phyloP scores from a whole-genome alignment of 2,888 invertebrate species.

The Drosophila flavopinicola region DNA sequence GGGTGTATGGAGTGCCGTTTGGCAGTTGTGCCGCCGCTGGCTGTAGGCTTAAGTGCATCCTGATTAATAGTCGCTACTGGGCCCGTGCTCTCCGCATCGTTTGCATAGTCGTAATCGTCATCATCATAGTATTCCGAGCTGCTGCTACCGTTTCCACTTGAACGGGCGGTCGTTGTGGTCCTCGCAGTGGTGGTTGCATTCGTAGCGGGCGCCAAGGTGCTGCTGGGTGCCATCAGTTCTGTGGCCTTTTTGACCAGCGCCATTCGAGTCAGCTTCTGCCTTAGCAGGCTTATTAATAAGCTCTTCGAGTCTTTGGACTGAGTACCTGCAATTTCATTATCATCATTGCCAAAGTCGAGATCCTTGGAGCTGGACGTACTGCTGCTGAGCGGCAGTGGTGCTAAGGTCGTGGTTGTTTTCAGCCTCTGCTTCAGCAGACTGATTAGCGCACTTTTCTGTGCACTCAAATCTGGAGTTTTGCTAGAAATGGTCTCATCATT shows the following conservation, averaged over 20 bases:
- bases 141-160: constrained; percentile 11
- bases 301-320: constrained; percentile 27
- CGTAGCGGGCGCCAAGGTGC: constrained; percentile 20
- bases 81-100: constrained; percentile 29
- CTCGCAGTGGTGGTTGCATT: constrained; percentile 5
- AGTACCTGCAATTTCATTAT: constrained; percentile 22
- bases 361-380: constrained; percentile 5
- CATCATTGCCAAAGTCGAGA: constrained; percentile 38
- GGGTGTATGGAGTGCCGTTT: constrained; percentile 49
- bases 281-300: constrained; percentile 45
- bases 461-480: constrained; percentile 11
- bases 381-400: constrained; percentile 4
- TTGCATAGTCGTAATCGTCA: constrained; percentile 45
- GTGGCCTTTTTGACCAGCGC: constrained; percentile 12
- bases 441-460: constrained; percentile 38
- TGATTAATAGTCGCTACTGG: constrained; percentile 51
- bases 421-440: constrained; percentile 37
- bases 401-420: background rate
- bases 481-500: constrained; percentile 30
- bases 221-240: constrained; percentile 3
- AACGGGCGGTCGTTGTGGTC: constrained; percentile 2
- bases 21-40: constrained; percentile 14
- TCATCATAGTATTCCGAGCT: constrained; percentile 35
- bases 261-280: constrained; percentile 33
- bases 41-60: constrained; percentile 17